Base-by-base conservation (phyloP, 2,113 vertebrate species). In the Aptenodytes forsteri region DNA sequence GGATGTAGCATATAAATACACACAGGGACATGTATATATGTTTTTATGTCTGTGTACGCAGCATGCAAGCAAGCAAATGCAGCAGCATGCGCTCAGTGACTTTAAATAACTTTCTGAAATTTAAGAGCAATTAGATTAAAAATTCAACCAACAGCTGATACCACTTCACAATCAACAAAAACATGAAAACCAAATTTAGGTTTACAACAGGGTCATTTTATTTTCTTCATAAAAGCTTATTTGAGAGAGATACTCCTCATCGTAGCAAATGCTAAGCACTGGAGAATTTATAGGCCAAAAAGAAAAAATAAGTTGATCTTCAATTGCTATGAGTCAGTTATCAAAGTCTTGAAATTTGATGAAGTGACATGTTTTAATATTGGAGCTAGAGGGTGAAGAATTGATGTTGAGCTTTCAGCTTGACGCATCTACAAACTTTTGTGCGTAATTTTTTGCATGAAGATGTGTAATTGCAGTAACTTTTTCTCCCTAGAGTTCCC, bases 21-120 rank as follows among this genome's bases (percentile, higher is more conserved):
- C 27, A 36, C 22, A 19, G 10, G 52, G 10, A 32, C 0, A 1
- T 7, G 18, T 8, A 10, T 6, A 2, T 12, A 7, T 11, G 10
- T 15, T 30, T 15, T 2, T 36, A 49, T 19, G 52, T 5, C 56
- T 46, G 22, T 2, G 30, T 18, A 8, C 11, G 26, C 52, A 82
- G 27, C 0, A 0, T n/a, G 36, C 17, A 30, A 30, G 12, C 61
- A 55, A 83, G 29, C 23, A 71, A 54, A 25, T 2, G 9, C n/a
- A 32, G 46, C 30, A 69, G 7, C 13, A 7, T 3, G 4, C 16
- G 25, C 38, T 50, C 62, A n/a, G 16, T 7, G 3, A 36, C 47
- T 72, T 38, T 4, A 29, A 66, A 42, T 21, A 77, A 20, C 34
- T 58, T 34, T 4, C 56, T 64, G 78, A 73, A 85, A 61, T 81